These are phyloP conservation scores for Porites lutea DNA, from an alignment of 64 coral and sea anemone species.

Conservation along the genomic window DNA sequence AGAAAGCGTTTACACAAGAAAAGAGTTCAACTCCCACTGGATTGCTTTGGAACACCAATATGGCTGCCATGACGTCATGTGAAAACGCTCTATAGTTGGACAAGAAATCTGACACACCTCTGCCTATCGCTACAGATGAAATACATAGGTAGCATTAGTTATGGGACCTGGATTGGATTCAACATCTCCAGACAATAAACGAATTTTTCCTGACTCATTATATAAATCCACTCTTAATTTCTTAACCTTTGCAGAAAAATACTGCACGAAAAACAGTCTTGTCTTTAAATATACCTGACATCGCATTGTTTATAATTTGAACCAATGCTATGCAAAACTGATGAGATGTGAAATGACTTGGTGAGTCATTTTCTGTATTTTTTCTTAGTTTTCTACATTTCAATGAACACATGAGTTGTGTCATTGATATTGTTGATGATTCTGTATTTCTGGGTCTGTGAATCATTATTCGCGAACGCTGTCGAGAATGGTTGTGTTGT, in stretches of 20 bases:
- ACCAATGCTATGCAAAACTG: not conserved
- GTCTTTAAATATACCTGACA: not conserved
- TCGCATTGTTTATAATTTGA: not conserved
- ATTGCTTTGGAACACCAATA: no score
- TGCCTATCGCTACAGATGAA: not conserved
- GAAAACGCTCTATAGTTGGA: slow-evolving; percentile 15
- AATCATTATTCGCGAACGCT: not conserved
- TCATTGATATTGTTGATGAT: not conserved
- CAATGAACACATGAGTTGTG: not conserved
- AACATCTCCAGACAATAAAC: no score
- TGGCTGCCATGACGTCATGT: slow-evolving; percentile 1
- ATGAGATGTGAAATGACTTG: not conserved
- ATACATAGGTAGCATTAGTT: not conserved
- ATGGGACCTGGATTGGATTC: no score
- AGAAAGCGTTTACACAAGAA: no score
- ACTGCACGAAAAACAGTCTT: not conserved
- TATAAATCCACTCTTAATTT: no score
- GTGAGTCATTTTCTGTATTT: not conserved
- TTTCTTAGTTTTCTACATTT: slow-evolving; percentile 1
- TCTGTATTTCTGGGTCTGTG: not conserved
- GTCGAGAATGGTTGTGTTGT: not conserved
- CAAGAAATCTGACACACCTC: not conserved
- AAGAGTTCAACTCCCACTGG: no score
- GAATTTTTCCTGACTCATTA: no score
- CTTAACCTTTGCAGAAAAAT: not conserved